Evolutionary conservation across 2,797 vertebrate genomes (phyloP).

Genomic region (Zonotrichia albicollis): DNA sequence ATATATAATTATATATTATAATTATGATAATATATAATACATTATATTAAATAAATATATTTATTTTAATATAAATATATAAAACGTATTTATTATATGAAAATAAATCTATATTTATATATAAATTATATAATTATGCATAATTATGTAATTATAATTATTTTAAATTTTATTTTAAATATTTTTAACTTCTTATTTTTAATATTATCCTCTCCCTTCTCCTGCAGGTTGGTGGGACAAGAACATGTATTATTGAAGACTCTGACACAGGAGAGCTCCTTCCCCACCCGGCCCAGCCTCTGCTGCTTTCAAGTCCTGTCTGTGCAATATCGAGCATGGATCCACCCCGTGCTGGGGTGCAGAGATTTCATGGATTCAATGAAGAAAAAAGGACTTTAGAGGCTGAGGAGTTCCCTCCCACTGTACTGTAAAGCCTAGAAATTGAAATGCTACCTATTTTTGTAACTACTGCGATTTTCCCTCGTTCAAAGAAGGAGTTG

Average conservation of each 20-base stretch:
- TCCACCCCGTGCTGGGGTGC: background rate
- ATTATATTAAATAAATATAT: too few relatives aligned
- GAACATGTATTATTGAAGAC: slow-evolving; percentile 80
- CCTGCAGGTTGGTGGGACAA: slow-evolving; percentile 82
- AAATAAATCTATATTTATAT: too few relatives aligned
- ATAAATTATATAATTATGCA: too few relatives aligned
- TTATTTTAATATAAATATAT: too few relatives aligned
- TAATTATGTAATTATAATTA: too few relatives aligned
- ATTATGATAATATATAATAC: too few relatives aligned
- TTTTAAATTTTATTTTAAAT: too few relatives aligned
- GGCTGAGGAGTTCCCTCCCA: background rate
- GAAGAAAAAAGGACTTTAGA: slow-evolving; percentile 37
- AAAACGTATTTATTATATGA: too few relatives aligned
- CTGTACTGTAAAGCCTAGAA: slow-evolving; percentile 59
- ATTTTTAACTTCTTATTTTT: too few relatives aligned
- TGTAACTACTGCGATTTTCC: background rate
- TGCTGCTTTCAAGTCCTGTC: slow-evolving; percentile 27
- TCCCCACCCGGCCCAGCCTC: background rate
- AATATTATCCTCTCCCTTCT: background rate
- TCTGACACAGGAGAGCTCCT: background rate
- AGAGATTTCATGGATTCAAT: slow-evolving; percentile 12
- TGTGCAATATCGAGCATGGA: slow-evolving; percentile 37
- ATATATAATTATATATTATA: too few relatives aligned
- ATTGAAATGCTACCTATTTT: slow-evolving; percentile 51
- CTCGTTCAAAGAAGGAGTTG: slow-evolving; percentile 13